Base-by-base conservation (phyloP, 1,140 invertebrate genomes). In the Temnothorax curvispinosus region DNA sequence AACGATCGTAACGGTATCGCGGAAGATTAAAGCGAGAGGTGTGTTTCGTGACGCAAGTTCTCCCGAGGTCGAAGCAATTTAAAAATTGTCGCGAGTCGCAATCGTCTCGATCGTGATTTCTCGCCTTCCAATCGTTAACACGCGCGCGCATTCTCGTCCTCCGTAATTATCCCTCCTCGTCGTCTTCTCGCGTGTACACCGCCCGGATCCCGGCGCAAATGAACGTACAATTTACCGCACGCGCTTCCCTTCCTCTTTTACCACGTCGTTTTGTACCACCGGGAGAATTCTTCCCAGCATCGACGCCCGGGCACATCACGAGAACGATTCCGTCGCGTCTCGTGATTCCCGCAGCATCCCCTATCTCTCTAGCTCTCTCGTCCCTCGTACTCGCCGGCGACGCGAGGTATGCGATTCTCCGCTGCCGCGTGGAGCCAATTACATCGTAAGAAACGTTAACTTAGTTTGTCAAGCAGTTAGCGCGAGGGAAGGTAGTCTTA, bases 381-480 rank as follows among this genome's bases (percentile, higher is more conserved):
- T 15, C 64, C 65, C 13, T 75, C 82, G 86, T 89, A 80, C 52
- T 86, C 84, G 84, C 85, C 87, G 35, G 78, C 86, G 88, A 86
- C 85, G 88, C 76, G 89, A 90, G 87, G 90, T 92, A 92, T 89
- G 90, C 92, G 92, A 94, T 91, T 93, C 91, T 87, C 87, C 87
- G 87, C 87, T 62, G 75, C 91, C 75, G 87, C 47, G 89, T 86
- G 87, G 91, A 93, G 92, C 92, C 91, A 94, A 94, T 94, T 94
- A 92, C 92, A 91, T 93, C 86, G 92, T 93, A 94, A 93, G 93
- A 94, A 94, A 94, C 91, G 90, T 90, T 93, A 94, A 94, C 92
- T 94, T 91, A 93, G 93, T 93, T 94, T 93, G 91, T 85, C 88
- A 88, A 93, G 91, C 92, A 93, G 93, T 94, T 94, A 93, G 92